Evolutionary conservation across 1,140 invertebrate species (phyloP), one percentile per base, ranked within the genome.

Genomic region (Oncopeltus fasciatus): DNA sequence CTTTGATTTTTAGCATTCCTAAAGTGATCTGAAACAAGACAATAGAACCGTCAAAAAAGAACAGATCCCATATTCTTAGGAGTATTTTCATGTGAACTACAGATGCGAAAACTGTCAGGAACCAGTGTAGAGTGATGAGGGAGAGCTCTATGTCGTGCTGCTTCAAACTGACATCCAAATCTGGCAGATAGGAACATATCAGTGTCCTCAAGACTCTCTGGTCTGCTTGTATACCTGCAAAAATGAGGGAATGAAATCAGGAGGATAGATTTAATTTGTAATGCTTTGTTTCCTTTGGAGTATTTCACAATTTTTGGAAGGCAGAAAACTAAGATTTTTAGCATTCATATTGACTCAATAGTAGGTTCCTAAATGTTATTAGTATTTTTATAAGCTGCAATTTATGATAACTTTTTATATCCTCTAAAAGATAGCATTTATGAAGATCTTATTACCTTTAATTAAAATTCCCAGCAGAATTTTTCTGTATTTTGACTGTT

Each of bases 41-140:
- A 64, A 95, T 84, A 12, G 92, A 95, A 44, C 97, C 96, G 74
- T 98, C 87, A 67, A 88, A 83, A 72, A 98, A 96, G 73, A 99
- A 92, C 62, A 96, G 77, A 76, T 99, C 97, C 96, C 96, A 99
- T 65, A 99, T 85, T 62, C 92, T 79, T 2, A 99, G 76, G 44
- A 99, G 78, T 63, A 97, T 90, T 75, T 92, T 95, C 82, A 95
- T 94, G 69, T 96, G 91, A n/a, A 98, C 90, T 62, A 98, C 92
- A 71, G 93, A 96, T 2, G 95, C 91, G 77, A 96, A 98, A n/a
- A 98, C 74, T 1, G 95, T 97, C 29, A 99, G 76, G 74, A 98
- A 97, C 96, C 97, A 99, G 72, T 97, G 91, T 65, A 97, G 77
- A 14, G 91, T 95, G 69, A 99, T 97, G 26, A 99, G 76, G 63